phyloP scores from a whole-genome alignment of 2,888 invertebrate genomes.

The Lasioglossum calceatum region DNA sequence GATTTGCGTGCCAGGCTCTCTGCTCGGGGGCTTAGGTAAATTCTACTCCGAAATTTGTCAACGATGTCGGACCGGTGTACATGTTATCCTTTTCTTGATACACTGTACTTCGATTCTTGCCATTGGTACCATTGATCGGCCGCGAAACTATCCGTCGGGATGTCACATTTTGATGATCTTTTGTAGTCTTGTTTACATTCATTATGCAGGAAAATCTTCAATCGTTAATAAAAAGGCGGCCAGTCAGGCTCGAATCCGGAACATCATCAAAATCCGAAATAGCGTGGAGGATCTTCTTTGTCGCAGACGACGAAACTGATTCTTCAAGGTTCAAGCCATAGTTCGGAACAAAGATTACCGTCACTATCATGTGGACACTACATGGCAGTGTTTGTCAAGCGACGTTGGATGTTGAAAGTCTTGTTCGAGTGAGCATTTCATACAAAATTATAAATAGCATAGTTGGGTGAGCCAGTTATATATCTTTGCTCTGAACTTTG shows the following conservation, averaged over 20 bases:
- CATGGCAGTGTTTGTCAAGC: not conserved
- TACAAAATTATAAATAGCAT: slow-evolving; percentile 8
- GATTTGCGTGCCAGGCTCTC: slow-evolving; percentile 45
- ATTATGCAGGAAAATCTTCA: not conserved
- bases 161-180: not conserved
- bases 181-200: not conserved
- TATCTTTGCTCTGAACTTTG: not conserved
- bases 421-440: not conserved
- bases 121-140: not conserved
- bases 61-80: not conserved
- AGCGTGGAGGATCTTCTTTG: not conserved
- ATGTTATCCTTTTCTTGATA: not conserved
- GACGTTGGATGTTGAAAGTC: not conserved
- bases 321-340: not conserved
- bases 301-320: not conserved
- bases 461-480: not conserved
- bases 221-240: not conserved
- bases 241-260: not conserved
- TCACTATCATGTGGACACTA: not conserved
- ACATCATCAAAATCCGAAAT: not conserved
- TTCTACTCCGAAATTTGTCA: slow-evolving; percentile 38
- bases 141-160: not conserved
- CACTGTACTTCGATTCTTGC: not conserved
- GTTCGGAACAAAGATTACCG: not conserved
- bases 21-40: slow-evolving; percentile 37